A percentile compares a stretch with the other conserved stretches of the same genome.
Conservation (phyloP, 2,888 invertebrate species). For the Melipona bicolor region DNA sequence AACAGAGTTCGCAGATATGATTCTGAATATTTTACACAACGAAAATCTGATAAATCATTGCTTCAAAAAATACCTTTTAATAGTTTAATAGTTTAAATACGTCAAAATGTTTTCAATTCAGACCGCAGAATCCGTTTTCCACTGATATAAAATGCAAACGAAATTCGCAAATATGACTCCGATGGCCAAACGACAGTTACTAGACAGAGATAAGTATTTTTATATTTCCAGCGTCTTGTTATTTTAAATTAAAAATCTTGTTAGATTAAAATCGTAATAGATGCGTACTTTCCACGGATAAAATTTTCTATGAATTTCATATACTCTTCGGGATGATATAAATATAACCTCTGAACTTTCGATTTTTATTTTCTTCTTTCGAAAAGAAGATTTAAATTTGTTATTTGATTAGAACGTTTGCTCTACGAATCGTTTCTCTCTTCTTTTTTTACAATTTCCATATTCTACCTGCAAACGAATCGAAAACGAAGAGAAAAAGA, state of each 20-base stretch:
- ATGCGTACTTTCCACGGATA: background rate
- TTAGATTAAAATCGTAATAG: background rate
- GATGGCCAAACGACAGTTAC: constrained; percentile 20
- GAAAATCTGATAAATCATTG: background rate
- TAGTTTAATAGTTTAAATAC: background rate
- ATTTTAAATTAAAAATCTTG: constrained; percentile 9
- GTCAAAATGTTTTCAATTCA: background rate
- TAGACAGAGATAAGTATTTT: constrained; percentile 40
- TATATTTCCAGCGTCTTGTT: constrained; percentile 34
- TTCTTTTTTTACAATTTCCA: background rate
- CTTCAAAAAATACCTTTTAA: no score
- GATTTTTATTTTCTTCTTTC: background rate
- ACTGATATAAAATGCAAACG: background rate
- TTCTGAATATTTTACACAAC: background rate
- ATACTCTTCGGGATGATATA: background rate
- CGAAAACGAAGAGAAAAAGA: no score
- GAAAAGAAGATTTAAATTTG: background rate
- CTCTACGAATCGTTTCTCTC: background rate
- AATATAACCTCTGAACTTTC: background rate
- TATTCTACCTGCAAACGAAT: background rate
- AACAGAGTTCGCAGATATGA: background rate
- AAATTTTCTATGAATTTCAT: background rate
- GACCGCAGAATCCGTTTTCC: background rate
- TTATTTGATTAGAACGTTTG: background rate
- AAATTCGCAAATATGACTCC: constrained; percentile 16